These are phyloP conservation scores for Hippocampus abdominalis DNA, from an alignment of 2,113 vertebrate genomes.

Conservation along the genomic window DNA sequence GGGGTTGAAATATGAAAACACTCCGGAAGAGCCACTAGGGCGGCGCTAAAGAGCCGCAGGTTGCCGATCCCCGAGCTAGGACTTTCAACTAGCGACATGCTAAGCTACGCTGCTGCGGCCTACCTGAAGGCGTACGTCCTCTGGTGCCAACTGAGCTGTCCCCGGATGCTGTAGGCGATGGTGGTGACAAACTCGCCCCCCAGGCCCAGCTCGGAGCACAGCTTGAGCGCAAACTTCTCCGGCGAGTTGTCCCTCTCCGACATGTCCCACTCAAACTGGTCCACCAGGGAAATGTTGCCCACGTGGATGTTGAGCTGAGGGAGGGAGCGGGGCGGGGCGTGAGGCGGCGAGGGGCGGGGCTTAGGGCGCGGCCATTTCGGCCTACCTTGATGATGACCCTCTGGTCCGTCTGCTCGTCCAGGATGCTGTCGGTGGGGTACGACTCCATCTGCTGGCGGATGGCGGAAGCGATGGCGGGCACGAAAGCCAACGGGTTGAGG, in stretches of 20 bases:
- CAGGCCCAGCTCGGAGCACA: constrained; percentile 95
- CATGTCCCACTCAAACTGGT: constrained; percentile 99
- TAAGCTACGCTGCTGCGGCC: too few species aligned
- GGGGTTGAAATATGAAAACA: too few species aligned
- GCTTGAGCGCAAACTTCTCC: constrained; percentile 95
- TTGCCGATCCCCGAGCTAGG: too few species aligned
- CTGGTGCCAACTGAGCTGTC: constrained; percentile 99
- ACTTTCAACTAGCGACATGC: too few species aligned
- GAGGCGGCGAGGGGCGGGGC: neutral
- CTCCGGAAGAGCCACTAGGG: too few species aligned
- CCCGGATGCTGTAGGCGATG: constrained; percentile 97
- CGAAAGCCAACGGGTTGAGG: constrained; percentile 93
- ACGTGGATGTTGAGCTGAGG: constrained; percentile 92
- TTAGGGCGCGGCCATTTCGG: neutral
- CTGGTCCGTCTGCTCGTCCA: constrained; percentile 96
- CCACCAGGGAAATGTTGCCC: constrained; percentile 97
- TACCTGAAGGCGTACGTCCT: constrained; percentile 99
- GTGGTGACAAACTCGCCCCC: constrained; percentile 98
- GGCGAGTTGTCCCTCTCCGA: constrained; percentile 98
- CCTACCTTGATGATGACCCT: constrained; percentile 96
- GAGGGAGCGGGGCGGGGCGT: neutral
- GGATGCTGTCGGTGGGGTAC: constrained; percentile 92
- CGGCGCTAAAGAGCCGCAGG: too few species aligned
- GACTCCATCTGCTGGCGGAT: constrained; percentile 98
- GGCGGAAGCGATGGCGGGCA: constrained; percentile 95